phyloP scores from a whole-genome alignment of 2,888 invertebrate species.

The Drosophila helvetica region DNA sequence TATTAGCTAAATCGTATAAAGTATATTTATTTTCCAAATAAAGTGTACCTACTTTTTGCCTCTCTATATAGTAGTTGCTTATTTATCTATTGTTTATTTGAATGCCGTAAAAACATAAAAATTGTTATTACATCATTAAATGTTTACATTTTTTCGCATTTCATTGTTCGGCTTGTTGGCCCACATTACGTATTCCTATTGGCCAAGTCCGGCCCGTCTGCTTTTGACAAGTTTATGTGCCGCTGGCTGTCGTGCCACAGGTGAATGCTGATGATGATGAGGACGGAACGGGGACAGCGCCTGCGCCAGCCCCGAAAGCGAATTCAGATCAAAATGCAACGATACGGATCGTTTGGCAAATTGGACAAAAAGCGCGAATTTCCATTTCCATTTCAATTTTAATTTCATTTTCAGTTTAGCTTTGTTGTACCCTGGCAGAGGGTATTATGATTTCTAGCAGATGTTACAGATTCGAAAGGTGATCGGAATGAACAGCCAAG shows the following conservation, averaged over 20 bases:
- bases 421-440: slow-evolving; percentile 1
- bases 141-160: background rate
- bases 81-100: background rate
- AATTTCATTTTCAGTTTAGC: slow-evolving; percentile 29
- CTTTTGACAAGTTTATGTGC: slow-evolving; percentile 23
- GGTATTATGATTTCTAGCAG: background rate
- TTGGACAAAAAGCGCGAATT: slow-evolving; percentile 54
- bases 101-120: background rate
- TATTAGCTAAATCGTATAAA: background rate
- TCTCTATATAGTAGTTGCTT: background rate
- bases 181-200: slow-evolving; percentile 17
- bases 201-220: slow-evolving; percentile 34
- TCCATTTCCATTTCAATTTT: slow-evolving; percentile 47
- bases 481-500: no score
- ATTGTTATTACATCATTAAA: slow-evolving; percentile 8
- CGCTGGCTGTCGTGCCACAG: slow-evolving; percentile 9
- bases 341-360: slow-evolving; percentile 72
- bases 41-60: background rate
- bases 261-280: slow-evolving; percentile 20
- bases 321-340: slow-evolving; percentile 59
- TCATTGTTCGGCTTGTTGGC: slow-evolving; percentile 26
- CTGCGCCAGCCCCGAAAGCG: slow-evolving; percentile 1
- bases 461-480: background rate
- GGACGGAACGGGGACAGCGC: background rate
- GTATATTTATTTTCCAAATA: background rate